phyloP scores from a whole-genome alignment of 2,113 vertebrate genomes.

The Camarhynchus parvulus region DNA sequence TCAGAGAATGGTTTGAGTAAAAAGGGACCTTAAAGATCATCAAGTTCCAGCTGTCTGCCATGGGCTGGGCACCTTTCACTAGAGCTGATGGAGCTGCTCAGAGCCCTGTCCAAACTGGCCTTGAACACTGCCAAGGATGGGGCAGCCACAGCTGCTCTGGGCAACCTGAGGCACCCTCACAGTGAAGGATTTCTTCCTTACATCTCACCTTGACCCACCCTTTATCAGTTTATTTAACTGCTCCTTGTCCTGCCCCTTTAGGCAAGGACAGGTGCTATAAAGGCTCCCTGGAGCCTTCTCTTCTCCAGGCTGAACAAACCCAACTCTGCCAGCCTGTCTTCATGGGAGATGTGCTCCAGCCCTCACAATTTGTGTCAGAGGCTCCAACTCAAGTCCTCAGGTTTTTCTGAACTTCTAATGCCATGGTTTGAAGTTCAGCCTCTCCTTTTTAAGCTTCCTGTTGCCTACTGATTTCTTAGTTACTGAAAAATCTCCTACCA shows the following conservation, averaged over 20 bases:
- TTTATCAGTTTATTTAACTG: background rate
- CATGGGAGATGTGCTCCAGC: background rate
- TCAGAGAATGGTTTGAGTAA: background rate
- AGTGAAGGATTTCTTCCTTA: background rate
- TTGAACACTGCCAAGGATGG: background rate
- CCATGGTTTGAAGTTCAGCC: background rate
- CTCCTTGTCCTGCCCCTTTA: background rate
- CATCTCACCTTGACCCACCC: background rate
- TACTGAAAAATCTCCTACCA: background rate
- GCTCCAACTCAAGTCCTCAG: background rate
- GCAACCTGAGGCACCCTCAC: background rate
- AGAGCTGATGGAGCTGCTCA: background rate
- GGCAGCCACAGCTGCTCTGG: background rate
- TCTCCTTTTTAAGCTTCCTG: background rate
- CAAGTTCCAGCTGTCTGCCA: background rate
- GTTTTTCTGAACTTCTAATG: background rate
- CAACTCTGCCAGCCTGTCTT: background rate
- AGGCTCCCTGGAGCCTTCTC: background rate
- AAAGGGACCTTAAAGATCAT: background rate
- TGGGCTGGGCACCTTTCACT: background rate
- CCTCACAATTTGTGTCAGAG: background rate
- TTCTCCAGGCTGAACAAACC: background rate
- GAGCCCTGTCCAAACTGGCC: background rate
- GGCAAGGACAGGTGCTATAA: background rate
- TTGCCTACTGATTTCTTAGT: background rate